phyloP scores from a whole-genome alignment of 2,113 vertebrate genomes.

The Camelus bactrianus region DNA sequence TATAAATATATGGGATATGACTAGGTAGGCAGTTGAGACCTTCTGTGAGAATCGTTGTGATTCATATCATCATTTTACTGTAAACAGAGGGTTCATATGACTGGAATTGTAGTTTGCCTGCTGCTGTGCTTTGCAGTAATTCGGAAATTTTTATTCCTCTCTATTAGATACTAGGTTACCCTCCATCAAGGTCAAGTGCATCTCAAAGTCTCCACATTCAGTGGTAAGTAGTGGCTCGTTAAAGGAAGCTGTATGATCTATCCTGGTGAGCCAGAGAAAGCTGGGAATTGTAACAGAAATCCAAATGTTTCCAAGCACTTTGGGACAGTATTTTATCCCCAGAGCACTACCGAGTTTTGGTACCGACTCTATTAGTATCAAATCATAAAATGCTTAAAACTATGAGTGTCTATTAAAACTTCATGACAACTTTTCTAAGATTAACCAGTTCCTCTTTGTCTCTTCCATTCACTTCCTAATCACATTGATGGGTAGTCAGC shows the following conservation, averaged over 20 bases:
- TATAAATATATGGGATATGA: constrained; percentile 79
- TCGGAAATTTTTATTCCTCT: constrained; percentile 70
- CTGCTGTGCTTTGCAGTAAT: constrained; percentile 83
- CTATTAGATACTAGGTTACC: constrained; percentile 79
- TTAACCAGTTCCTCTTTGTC: background rate
- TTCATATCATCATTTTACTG: constrained; percentile 84
- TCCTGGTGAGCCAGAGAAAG: background rate
- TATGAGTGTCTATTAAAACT: background rate
- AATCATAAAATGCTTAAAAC: background rate
- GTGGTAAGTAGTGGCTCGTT: constrained; percentile 72
- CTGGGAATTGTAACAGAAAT: constrained; percentile 51
- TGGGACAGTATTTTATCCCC: background rate
- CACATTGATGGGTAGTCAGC: background rate
- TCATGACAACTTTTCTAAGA: background rate
- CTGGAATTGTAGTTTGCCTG: constrained; percentile 81
- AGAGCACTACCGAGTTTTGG: background rate
- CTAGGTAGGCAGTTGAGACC: constrained; percentile 71
- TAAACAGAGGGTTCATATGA: constrained; percentile 82
- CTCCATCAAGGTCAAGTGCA: constrained; percentile 79
- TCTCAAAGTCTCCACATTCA: constrained; percentile 62
- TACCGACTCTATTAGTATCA: background rate
- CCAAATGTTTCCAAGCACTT: background rate
- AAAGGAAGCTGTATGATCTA: constrained; percentile 44
- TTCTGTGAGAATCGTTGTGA: constrained; percentile 76
- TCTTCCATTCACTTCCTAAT: background rate